Evolutionary conservation across 2,888 invertebrate species (phyloP), one percentile per base, ranked within the genome.

Genomic region (Ecdyonurus torrentis): DNA sequence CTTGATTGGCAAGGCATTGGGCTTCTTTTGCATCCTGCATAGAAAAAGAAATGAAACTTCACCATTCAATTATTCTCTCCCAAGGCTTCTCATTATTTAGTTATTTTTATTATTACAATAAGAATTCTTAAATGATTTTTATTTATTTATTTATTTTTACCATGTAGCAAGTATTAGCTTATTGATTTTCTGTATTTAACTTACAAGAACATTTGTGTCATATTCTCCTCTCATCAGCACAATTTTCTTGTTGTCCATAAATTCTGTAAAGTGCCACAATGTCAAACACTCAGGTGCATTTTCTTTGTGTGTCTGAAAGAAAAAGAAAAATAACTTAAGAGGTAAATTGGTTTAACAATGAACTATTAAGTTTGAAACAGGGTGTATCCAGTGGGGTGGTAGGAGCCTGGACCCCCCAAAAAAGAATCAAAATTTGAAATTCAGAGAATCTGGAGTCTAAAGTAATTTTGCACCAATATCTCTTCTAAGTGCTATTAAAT

Each of bases 281-380:
- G 86, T 88, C 24, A 93, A 77, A 72, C 91, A 91, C 73, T 91
- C 91, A 0, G 92, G 91, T 0, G 92, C 89, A 75, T 91, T 91
- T 74, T 91, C 92, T 70, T 87, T 86, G 70, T 91, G 90, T 1
- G 88, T 83, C 83, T 85, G 70, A 23, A 69, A 68, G 37, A 10
- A 37, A 10, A 5, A 37, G 15, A 37, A 10, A 37, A 37, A n/a
- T n/a, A n/a, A n/a, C n/a, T n/a, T n/a, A n/a, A n/a, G n/a, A n/a
- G n/a, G n/a, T n/a, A n/a, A n/a, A n/a, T n/a, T n/a, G n/a, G n/a
- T n/a, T n/a, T n/a, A n/a, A n/a, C n/a, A n/a, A n/a, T n/a, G n/a
- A n/a, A n/a, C n/a, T n/a, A n/a, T n/a, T n/a, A n/a, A n/a, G n/a
- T n/a, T n/a, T n/a, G n/a, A n/a, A n/a, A n/a, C n/a, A n/a, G n/a